Conservation (phyloP, 1,140 invertebrate species). For the Drosophila miranda region DNA sequence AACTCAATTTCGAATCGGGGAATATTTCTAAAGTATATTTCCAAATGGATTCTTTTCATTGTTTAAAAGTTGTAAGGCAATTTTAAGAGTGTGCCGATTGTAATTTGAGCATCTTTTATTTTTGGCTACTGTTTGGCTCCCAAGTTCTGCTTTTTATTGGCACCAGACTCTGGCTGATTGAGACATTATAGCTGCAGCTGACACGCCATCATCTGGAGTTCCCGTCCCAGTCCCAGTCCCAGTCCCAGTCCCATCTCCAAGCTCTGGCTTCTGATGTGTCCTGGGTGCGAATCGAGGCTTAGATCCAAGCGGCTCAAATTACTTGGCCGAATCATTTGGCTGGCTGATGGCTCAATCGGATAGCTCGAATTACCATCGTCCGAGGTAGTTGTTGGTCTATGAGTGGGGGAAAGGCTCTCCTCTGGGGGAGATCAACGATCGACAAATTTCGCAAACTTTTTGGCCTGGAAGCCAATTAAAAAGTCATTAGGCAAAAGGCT, state of each 20-base stretch:
- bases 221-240: no score
- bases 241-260: neutral
- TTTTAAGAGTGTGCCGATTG: slow-evolving; percentile 21
- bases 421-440: slow-evolving; percentile 12
- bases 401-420: slow-evolving; percentile 24
- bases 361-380: slow-evolving; percentile 37
- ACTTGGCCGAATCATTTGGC: slow-evolving; percentile 21
- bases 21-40: no score
- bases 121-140: slow-evolving; percentile 46
- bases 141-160: slow-evolving; percentile 32
- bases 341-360: slow-evolving; percentile 52
- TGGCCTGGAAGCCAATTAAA: slow-evolving; percentile 60
- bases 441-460: slow-evolving; percentile 21
- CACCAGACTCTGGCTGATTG: slow-evolving; percentile 1
- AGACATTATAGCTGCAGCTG: slow-evolving; percentile 42
- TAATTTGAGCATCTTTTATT: slow-evolving; percentile 41
- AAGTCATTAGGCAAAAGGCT: slow-evolving; percentile 65
- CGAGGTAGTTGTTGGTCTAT: slow-evolving; percentile 15
- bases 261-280: neutral
- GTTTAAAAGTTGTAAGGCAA: no score
- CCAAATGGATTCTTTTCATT: no score
- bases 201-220: slow-evolving; percentile 1
- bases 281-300: slow-evolving; percentile 56
- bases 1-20: no score
- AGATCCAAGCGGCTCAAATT: slow-evolving; percentile 47